A percentile compares a stretch with the other conserved stretches of the same genome.
Conservation (phyloP, 1,140 invertebrate genomes). For the Drosophila pallidifrons region DNA sequence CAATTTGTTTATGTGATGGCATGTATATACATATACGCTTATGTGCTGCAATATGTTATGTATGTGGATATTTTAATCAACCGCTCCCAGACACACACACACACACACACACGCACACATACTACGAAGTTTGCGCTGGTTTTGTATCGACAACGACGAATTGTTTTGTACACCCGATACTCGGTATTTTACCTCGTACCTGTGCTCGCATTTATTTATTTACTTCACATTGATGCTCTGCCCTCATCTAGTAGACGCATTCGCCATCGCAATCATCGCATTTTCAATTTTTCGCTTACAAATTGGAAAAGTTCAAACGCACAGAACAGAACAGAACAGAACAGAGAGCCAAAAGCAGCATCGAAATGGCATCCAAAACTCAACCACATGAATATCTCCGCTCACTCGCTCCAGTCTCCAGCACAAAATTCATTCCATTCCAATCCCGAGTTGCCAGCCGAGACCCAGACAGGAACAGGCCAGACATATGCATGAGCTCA, state of each 20-base stretch:
- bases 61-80: conserved; percentile 74
- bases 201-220: conserved; percentile 73
- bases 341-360: conserved; percentile 7
- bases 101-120: conserved; percentile 28
- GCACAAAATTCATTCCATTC: not conserved
- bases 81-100: conserved; percentile 67
- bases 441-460: not conserved
- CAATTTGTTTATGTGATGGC: conserved; percentile 44
- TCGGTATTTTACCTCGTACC: not conserved
- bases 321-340: conserved; percentile 29
- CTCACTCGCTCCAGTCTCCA: conserved; percentile 28
- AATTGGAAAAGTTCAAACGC: conserved; percentile 82
- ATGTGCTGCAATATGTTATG: conserved; percentile 31
- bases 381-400: conserved; percentile 19
- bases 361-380: conserved; percentile 49
- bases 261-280: conserved; percentile 53
- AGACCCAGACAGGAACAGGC: conserved; percentile 36
- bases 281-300: conserved; percentile 83
- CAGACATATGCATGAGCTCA: conserved; percentile 67
- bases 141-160: conserved; percentile 67
- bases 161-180: conserved; percentile 60
- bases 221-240: conserved; percentile 52
- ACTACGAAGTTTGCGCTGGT: conserved; percentile 59
- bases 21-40: conserved; percentile 14
- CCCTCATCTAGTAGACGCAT: conserved; percentile 20